phyloP scores from a whole-genome alignment of 2,888 invertebrate species.

The Drosophila mimetica region DNA sequence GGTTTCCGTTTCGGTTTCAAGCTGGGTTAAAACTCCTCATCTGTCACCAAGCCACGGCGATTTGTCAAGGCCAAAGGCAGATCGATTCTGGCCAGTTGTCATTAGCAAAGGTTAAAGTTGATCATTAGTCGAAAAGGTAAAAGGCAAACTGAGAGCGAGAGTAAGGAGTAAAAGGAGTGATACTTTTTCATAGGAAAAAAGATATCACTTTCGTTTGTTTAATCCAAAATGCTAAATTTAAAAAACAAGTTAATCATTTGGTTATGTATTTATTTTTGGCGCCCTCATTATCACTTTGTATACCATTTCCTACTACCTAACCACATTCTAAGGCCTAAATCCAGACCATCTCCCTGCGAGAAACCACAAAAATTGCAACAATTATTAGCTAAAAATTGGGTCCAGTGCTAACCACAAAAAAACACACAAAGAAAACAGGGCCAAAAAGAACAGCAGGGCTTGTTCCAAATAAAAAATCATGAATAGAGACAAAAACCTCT shows the following conservation, averaged over 20 bases:
- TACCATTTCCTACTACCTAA: not conserved
- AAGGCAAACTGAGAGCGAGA: conserved; percentile 41
- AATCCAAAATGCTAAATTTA: not conserved
- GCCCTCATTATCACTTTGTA: not conserved
- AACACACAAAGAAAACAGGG: conserved; percentile 48
- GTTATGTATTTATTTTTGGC: too few relatives aligned
- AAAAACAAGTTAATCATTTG: not conserved
- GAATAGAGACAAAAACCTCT: conserved; percentile 24
- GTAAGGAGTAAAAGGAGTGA: conserved; percentile 24
- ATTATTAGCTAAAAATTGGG: conserved; percentile 74
- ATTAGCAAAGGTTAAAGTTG: conserved; percentile 77
- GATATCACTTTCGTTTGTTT: not conserved
- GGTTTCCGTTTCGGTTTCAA: conserved; percentile 20
- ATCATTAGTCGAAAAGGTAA: conserved; percentile 63
- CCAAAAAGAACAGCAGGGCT: conserved; percentile 54
- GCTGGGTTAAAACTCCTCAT: conserved; percentile 29
- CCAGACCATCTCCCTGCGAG: conserved; percentile 20
- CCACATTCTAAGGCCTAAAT: not conserved
- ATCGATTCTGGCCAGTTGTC: conserved; percentile 52
- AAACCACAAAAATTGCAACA: conserved; percentile 68
- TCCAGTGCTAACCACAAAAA: conserved; percentile 47
- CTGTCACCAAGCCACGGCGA: conserved; percentile 21
- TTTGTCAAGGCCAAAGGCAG: conserved; percentile 40
- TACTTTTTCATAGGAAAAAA: not conserved
- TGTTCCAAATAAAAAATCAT: conserved; percentile 59